Percentiles rank a stretch among this genome's conserved stretches.
Conservation (phyloP, 2,113 vertebrate genomes). For the Tragulus kanchil region DNA sequence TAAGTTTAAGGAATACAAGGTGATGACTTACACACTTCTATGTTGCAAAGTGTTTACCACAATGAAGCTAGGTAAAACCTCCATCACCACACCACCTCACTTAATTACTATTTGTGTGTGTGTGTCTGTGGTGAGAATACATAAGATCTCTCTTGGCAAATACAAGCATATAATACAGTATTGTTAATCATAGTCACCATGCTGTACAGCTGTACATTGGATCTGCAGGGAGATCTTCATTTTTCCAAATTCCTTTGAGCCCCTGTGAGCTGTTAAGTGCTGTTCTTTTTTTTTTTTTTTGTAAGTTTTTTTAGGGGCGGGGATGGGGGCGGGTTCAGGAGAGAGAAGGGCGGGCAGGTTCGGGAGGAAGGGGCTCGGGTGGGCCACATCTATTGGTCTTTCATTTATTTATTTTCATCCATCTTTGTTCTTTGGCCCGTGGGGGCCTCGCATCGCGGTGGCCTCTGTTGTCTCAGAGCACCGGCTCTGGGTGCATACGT, state of each 20-base stretch:
- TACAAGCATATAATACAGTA: not conserved
- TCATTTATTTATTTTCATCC: too few species aligned
- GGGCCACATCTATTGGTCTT: too few species aligned
- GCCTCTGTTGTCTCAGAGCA: too few species aligned
- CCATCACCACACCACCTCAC: not conserved
- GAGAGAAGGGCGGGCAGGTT: too few species aligned
- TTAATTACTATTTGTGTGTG: not conserved
- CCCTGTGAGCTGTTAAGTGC: too few species aligned
- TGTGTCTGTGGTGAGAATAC: not conserved
- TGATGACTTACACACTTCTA: not conserved
- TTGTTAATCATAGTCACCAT: not conserved
- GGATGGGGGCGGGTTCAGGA: too few species aligned
- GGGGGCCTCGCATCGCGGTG: too few species aligned
- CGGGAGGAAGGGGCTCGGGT: too few species aligned
- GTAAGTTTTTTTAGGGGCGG: too few species aligned
- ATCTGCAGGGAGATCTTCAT: not conserved
- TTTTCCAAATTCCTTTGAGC: not conserved
- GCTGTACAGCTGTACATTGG: not conserved
- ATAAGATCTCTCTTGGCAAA: not conserved
- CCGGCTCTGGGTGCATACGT: too few species aligned
- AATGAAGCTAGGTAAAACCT: not conserved
- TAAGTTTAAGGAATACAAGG: not conserved
- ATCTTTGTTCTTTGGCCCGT: too few species aligned
- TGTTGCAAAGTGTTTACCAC: not conserved
- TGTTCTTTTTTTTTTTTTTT: not conserved